phyloP scores from a whole-genome alignment of 1,140 invertebrate genomes.

The Magallana angulata region DNA sequence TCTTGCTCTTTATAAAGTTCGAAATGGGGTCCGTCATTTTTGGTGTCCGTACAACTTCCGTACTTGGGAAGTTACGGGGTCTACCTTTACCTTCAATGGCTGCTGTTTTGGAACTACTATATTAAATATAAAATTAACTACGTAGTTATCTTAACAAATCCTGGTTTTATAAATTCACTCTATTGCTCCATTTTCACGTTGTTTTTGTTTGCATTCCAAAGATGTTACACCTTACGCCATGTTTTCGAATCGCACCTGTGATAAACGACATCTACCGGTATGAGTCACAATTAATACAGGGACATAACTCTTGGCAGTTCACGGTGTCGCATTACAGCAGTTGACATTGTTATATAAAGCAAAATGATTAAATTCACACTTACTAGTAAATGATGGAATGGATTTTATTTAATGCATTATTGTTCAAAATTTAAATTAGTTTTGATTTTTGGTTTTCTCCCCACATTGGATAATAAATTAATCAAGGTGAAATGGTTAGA shows the following conservation, averaged over 20 bases:
- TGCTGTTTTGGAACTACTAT: background rate
- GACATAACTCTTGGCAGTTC: background rate
- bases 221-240: slow-evolving; percentile 29
- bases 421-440: too few relatives aligned
- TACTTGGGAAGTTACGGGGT: slow-evolving; percentile 17
- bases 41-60: slow-evolving; percentile 20
- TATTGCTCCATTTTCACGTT: background rate
- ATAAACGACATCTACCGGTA: background rate
- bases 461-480: too few relatives aligned
- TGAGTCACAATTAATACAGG: slow-evolving; percentile 7
- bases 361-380: too few relatives aligned
- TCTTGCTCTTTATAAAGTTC: slow-evolving; percentile 42
- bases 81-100: background rate
- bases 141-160: background rate
- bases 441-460: too few relatives aligned
- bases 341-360: too few relatives aligned
- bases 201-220: slow-evolving; percentile 34
- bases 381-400: too few relatives aligned
- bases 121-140: background rate
- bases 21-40: slow-evolving; percentile 44
- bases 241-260: slow-evolving; percentile 27
- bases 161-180: background rate
- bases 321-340: too few relatives aligned
- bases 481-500: too few relatives aligned
- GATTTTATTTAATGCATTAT: too few relatives aligned